Evolutionary conservation across 2,888 invertebrate species (phyloP), one percentile per base, ranked within the genome.

Genomic region (Papilio demoleus): DNA sequence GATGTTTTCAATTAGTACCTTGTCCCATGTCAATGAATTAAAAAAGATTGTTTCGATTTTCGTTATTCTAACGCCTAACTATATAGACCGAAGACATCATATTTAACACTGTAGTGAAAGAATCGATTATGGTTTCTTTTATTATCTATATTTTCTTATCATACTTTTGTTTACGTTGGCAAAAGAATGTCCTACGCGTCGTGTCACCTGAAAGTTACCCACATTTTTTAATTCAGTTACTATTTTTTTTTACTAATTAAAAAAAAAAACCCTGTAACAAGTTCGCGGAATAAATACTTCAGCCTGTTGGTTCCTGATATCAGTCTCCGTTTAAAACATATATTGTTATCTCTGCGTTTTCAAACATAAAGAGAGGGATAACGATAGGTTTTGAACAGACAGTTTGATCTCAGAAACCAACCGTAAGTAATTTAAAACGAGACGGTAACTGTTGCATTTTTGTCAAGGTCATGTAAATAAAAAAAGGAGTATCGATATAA

Each of bases 81-180:
- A 45, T 17, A 11, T 4, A 22, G 11, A 4, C 22, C 22, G 22
- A 22, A 47, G 9, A 19, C 19, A 22, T 5, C 8, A 2, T 45
- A 1, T 42, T 9, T 11, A 45, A 45, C 19, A 8, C 17, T 1
- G 8, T 17, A 45, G 17, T 19, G 19, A 45, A 45, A 17, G 19
- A 19, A 3, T 19, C 8, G 45, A 45, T 45, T 17, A 19, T 19
- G 11, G 22, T 47, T 47, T 22, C 9, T 22, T 47, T 47, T 4
- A 47, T 47, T 47, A 24, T 22, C 22, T 22, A 22, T 47, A 11
- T 47, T 11, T 31, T n/a, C n/a, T 47, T 47, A 47, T 47, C 47
- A 19, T 47, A 12, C 22, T 22, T 4, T 47, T 64, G 50, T 59
- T 68, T 58, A 68, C 45, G 53, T 34, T 31, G 24, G 53, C 63